Evolutionary conservation across 2,113 vertebrate genomes (phyloP), one percentile per base, ranked within the genome.

Genomic region (Strix uralensis): DNA sequence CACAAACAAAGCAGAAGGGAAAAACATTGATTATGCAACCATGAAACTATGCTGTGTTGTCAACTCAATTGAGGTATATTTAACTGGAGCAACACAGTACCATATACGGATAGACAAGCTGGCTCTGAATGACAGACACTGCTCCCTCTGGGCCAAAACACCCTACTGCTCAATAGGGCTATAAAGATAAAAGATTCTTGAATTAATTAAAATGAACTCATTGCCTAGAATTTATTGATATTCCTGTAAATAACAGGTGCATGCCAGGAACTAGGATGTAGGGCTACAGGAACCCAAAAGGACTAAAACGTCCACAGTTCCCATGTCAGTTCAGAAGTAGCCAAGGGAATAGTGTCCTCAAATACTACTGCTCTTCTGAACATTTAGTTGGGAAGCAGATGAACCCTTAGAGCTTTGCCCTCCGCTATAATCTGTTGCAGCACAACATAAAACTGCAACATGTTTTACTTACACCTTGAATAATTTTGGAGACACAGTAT

Each of bases 21-120:
- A 91, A 96, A 94, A 94, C 95, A 96, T 21, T 78, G 93, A 92
- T 92, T 95, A 96, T 69, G 95, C 89, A 96, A 96, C 30, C 81
- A 90, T 19, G 14, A 94, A 96, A 87, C 78, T 96, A 96, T 97
- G 95, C 89, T 91, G 44, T 85, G 89, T 79, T 94, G 95, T 96
- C 89, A 96, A 74, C 81, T 89, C 93, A 81, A 22, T 7, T 25
- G 95, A 96, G 94, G 96, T 96, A 96, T 85, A 94, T 95, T 96
- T 97, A 96, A 97, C 91, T 69, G 65, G 86, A 92, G 89, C 77
- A 94, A 91, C 83, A 89, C 77, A 97, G 89, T 59, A 94, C 96
- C 96, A 96, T 95, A 95, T 92, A 97, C 69, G 84, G 95, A 75
- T 55, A 96, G 93, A 92, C 42, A 67, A 21, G 65, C 91, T 78